Evolutionary conservation across 1,140 invertebrate species (phyloP).

Genomic region (Mylabris phalerata): DNA sequence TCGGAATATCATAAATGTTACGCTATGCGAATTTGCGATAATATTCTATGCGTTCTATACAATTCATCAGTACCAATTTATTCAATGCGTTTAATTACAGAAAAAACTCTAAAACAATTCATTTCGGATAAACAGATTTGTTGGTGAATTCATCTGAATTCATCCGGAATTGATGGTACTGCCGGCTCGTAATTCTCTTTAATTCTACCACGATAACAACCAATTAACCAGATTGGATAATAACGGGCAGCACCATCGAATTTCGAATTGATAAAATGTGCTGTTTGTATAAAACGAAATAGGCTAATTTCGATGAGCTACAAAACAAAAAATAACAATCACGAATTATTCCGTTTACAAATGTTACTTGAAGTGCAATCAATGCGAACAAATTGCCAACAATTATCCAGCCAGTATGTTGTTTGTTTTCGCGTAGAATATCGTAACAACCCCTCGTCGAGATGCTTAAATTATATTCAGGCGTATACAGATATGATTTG

Average conservation of each 20-base stretch:
- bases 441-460: slow-evolving; percentile 33
- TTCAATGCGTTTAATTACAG: slow-evolving; percentile 53
- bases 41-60: slow-evolving; percentile 63
- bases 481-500: slow-evolving; percentile 31
- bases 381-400: slow-evolving; percentile 25
- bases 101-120: slow-evolving; percentile 47
- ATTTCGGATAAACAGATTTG: slow-evolving; percentile 47
- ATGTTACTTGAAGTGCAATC: no score
- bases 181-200: slow-evolving; percentile 3
- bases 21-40: slow-evolving; percentile 51
- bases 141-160: slow-evolving; percentile 41
- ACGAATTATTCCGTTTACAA: no score
- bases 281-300: slow-evolving; percentile 33
- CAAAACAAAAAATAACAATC: neutral
- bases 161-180: slow-evolving; percentile 10
- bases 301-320: slow-evolving; percentile 19
- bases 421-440: slow-evolving; percentile 28
- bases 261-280: slow-evolving; percentile 21
- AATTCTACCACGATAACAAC: slow-evolving; percentile 16
- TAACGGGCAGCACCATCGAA: slow-evolving; percentile 21
- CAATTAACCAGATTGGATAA: slow-evolving; percentile 32
- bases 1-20: slow-evolving; percentile 82
- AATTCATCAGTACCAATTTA: slow-evolving; percentile 58
- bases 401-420: slow-evolving; percentile 28
- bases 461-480: slow-evolving; percentile 36